These are phyloP conservation scores for Naja naja DNA, from an alignment of 2,113 vertebrate species.

Conservation along the genomic window DNA sequence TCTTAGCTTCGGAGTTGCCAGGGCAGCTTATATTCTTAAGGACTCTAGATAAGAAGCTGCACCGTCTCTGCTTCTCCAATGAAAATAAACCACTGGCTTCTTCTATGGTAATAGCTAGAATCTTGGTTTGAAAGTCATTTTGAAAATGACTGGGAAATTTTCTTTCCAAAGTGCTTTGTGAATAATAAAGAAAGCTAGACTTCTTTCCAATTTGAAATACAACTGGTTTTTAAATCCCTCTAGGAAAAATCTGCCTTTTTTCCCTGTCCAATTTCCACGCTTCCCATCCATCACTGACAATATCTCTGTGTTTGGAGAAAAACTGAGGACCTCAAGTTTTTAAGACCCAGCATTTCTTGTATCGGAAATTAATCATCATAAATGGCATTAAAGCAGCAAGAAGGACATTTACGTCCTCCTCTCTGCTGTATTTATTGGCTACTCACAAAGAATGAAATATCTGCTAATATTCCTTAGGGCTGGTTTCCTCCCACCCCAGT, in stretches of 20 bases:
- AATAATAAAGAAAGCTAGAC: background rate
- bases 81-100: too few relatives aligned
- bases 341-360: background rate
- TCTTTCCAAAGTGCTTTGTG: background rate
- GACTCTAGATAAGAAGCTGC: background rate
- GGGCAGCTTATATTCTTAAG: slow-evolving; percentile 32
- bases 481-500: background rate
- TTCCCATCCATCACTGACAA: background rate
- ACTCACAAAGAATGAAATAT: background rate
- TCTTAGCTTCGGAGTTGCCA: slow-evolving; percentile 4
- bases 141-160: background rate
- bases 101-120: background rate
- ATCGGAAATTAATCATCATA: background rate
- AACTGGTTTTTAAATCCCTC: background rate
- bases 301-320: background rate
- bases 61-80: background rate
- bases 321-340: background rate
- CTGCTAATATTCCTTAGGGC: background rate
- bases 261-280: background rate
- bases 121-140: background rate
- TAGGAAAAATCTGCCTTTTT: background rate
- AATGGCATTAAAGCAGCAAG: background rate
- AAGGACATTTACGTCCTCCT: too few relatives aligned
- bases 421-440: background rate
- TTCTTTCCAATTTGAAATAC: background rate